A percentile compares a stretch with the other conserved stretches of the same genome.
Conservation (phyloP, 2,888 invertebrate genomes). For the Neocrepidodera transversa region DNA sequence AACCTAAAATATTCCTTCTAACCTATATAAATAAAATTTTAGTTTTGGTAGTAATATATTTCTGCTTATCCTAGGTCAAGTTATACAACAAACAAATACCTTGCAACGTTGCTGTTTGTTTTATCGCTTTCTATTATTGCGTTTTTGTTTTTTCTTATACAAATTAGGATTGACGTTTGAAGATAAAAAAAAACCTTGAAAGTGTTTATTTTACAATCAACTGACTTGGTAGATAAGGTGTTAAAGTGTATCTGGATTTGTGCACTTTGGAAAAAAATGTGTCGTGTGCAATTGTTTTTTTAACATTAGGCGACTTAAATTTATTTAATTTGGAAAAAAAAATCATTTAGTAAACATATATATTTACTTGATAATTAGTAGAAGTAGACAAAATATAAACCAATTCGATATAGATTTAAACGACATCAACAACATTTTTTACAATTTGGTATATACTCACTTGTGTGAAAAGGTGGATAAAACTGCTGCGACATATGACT, state of each 20-base stretch:
- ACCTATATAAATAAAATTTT: too few species aligned
- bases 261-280: conserved; percentile 22
- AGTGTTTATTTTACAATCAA: conserved; percentile 13
- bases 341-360: too few species aligned
- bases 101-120: conserved; percentile 2
- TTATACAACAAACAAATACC: conserved; percentile 5
- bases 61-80: conserved; percentile 16
- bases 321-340: too few species aligned
- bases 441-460: conserved; percentile 44
- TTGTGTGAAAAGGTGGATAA: conserved; percentile 53
- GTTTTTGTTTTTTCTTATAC: conserved; percentile 15
- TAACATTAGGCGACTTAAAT: too few species aligned
- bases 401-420: too few species aligned
- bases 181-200: conserved; percentile 20
- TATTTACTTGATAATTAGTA: too few species aligned
- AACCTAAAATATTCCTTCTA: too few species aligned
- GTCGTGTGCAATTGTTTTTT: conserved; percentile 20
- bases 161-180: not conserved
- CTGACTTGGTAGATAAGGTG: conserved; percentile 8
- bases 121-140: conserved; percentile 1
- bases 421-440: too few species aligned
- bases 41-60: too few species aligned
- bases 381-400: too few species aligned
- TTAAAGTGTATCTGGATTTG: conserved; percentile 25
- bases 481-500: conserved; percentile 52